Percentiles rank a stretch among this genome's conserved stretches.
Evolutionary conservation across 1,140 invertebrate species (phyloP).

Genomic region (Bombus confusus): DNA sequence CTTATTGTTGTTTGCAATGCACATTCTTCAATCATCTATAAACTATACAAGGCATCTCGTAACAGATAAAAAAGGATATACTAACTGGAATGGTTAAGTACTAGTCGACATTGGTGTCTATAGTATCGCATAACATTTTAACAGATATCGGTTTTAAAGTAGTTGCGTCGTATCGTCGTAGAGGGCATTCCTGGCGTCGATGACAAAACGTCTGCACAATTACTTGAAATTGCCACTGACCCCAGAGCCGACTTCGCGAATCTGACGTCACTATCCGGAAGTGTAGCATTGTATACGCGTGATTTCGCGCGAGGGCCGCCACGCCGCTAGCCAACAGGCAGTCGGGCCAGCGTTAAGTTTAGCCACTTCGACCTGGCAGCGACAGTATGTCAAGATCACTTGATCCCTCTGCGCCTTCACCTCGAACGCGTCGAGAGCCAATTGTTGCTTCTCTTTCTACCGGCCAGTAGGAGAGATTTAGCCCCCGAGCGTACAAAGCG

Average conservation of each 20-base stretch:
- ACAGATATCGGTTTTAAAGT: no score
- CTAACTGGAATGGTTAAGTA: no score
- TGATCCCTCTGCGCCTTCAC: slow-evolving; percentile 57
- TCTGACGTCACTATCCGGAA: slow-evolving; percentile 60
- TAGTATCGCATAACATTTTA: no score
- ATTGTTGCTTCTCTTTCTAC: slow-evolving; percentile 42
- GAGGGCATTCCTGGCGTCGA: not conserved
- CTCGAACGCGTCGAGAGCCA: slow-evolving; percentile 27
- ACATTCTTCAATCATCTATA: no score
- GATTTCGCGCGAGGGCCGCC: slow-evolving; percentile 15
- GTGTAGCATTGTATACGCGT: slow-evolving; percentile 30
- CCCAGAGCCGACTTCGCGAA: not conserved
- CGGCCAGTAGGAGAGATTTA: not conserved
- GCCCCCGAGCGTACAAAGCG: slow-evolving; percentile 50
- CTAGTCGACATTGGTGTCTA: no score
- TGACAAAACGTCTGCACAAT: not conserved
- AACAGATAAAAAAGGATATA: no score
- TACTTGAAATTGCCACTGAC: slow-evolving; percentile 30
- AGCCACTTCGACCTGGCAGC: slow-evolving; percentile 64
- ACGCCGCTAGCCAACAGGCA: not conserved
- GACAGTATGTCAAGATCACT: slow-evolving; percentile 77
- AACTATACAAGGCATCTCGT: no score
- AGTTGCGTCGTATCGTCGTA: no score
- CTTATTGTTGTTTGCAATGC: no score
- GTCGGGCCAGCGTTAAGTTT: slow-evolving; percentile 63